phyloP scores from a whole-genome alignment of 2,113 vertebrate genomes.

The Rafetus swinhoei region DNA sequence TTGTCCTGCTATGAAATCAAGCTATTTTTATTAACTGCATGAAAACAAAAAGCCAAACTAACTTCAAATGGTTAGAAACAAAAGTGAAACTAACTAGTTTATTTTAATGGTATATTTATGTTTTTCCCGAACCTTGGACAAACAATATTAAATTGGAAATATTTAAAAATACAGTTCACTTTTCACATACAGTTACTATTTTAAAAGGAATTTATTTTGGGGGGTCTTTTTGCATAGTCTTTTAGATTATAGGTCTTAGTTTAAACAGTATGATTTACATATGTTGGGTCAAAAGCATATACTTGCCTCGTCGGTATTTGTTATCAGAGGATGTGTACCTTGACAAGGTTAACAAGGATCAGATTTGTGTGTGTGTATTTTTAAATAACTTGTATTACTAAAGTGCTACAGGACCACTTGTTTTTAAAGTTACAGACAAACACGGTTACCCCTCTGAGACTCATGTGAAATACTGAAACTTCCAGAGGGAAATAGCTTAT shows the following conservation, averaged over 20 bases:
- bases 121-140: not conserved
- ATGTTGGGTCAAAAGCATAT: not conserved
- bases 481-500: not conserved
- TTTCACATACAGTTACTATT: too few species aligned
- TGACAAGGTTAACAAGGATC: not conserved
- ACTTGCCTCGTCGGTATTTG: not conserved
- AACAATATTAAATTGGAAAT: too few species aligned
- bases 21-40: accelerated
- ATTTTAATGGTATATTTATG: not conserved
- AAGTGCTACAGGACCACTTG: too few species aligned
- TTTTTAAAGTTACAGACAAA: too few species aligned
- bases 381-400: not conserved
- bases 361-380: accelerated
- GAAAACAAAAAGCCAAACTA: not conserved
- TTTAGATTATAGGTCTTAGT: not conserved
- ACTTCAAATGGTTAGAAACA: not conserved
- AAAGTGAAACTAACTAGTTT: not conserved
- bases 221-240: too few species aligned
- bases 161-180: too few species aligned
- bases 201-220: too few species aligned
- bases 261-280: not conserved
- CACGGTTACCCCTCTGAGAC: too few species aligned
- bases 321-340: not conserved
- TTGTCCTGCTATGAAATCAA: not conserved
- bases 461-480: not conserved